These are phyloP conservation scores for Euthynnus affinis DNA, from an alignment of 2,797 vertebrate species.

Conservation along the genomic window DNA sequence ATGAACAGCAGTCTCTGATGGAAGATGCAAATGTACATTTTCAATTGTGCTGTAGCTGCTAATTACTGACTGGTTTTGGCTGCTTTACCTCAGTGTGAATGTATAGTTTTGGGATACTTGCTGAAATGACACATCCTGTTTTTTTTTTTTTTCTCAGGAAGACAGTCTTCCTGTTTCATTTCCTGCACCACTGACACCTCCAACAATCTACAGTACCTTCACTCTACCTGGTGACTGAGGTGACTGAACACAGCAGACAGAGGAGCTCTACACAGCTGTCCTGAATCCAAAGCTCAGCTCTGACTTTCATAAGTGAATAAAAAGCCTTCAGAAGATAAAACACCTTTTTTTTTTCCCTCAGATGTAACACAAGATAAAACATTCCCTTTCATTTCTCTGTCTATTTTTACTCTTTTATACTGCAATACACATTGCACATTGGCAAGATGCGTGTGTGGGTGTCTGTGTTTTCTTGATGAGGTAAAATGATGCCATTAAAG, in stretches of 20 bases:
- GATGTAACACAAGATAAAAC: slow-evolving; percentile 21
- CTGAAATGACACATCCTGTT: too few relatives aligned
- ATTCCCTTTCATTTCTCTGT: slow-evolving; percentile 15
- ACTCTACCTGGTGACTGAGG: not conserved
- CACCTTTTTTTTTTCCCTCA: slow-evolving; percentile 23
- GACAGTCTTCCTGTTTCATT: not conserved
- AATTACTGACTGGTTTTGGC: too few relatives aligned
- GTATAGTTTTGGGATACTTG: too few relatives aligned
- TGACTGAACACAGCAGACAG: not conserved
- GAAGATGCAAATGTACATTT: too few relatives aligned
- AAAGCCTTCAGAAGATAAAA: slow-evolving; percentile 17
- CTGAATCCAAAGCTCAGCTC: not conserved
- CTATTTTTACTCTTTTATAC: slow-evolving; percentile 8
- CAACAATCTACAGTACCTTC: not conserved
- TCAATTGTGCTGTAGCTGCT: too few relatives aligned
- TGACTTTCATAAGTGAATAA: slow-evolving; percentile 13
- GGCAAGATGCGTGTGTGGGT: not conserved
- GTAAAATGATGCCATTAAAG: not conserved
- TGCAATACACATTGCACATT: not conserved
- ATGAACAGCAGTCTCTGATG: too few relatives aligned
- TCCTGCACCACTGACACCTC: slow-evolving; percentile 4
- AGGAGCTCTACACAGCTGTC: not conserved
- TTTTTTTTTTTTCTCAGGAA: too few relatives aligned
- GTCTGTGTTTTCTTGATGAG: not conserved
- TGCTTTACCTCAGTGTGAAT: too few relatives aligned